phyloP scores from a whole-genome alignment of 2,888 invertebrate species.

The Metallyticus violacea region DNA sequence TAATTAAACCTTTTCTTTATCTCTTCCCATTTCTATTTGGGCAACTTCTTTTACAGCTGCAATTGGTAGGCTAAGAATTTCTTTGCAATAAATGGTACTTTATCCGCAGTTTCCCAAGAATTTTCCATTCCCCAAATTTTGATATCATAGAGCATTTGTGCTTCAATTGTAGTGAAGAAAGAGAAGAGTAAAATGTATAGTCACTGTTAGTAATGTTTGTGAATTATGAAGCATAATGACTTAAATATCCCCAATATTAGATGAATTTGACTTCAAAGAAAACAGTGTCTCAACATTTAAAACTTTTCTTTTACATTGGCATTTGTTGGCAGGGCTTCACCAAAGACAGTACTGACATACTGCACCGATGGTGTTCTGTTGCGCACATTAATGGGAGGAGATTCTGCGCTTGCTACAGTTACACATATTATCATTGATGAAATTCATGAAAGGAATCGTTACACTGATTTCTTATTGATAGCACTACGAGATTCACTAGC shows the following conservation, averaged over 20 bases:
- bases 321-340: slow-evolving; percentile 58
- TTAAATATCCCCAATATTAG: no score
- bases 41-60: no score
- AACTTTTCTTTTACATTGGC: not conserved
- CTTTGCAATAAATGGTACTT: not conserved
- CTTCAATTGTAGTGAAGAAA: no score
- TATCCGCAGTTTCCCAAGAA: not conserved
- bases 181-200: no score
- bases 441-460: slow-evolving; percentile 83
- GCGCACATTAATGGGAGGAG: slow-evolving; percentile 81
- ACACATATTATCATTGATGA: slow-evolving; percentile 92
- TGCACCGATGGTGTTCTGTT: slow-evolving; percentile 91
- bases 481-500: slow-evolving; percentile 73
- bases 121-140: no score
- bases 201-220: not conserved
- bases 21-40: no score
- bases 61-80: no score
- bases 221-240: no score
- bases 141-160: not conserved
- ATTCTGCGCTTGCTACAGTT: slow-evolving; percentile 64
- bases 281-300: no score
- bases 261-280: no score
- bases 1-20: no score
- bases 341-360: slow-evolving; percentile 79
- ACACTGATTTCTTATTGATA: slow-evolving; percentile 89